A percentile compares a stretch with the other conserved stretches of the same genome.
Conservation (phyloP, 2,797 vertebrate genomes). For the Remorina albescens region DNA sequence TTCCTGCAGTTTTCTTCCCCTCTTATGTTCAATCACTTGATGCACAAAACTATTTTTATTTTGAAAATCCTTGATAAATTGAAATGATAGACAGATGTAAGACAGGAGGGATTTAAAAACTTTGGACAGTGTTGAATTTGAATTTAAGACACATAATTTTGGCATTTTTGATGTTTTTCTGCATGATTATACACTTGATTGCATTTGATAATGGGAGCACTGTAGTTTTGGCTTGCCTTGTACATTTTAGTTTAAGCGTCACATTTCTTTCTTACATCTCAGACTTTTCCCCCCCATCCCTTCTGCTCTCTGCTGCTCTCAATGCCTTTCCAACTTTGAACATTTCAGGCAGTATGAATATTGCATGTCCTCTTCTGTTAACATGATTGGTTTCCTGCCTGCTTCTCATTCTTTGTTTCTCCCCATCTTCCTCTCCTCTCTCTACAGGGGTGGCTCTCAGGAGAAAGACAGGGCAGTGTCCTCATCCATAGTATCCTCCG, state of each 20-base stretch:
- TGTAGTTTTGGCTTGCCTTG: slow-evolving; percentile 32
- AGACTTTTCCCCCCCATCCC: slow-evolving; percentile 5
- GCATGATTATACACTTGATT: slow-evolving; percentile 22
- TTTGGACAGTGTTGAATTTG: slow-evolving; percentile 27
- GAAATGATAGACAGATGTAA: slow-evolving; percentile 48
- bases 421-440: slow-evolving; percentile 30
- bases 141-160: slow-evolving; percentile 29
- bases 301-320: slow-evolving; percentile 13
- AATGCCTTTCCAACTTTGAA: slow-evolving; percentile 48
- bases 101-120: slow-evolving; percentile 24
- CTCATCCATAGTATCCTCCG: slow-evolving; percentile 94
- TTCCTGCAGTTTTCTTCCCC: slow-evolving; percentile 33
- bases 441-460: slow-evolving; percentile 91
- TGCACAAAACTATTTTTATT: slow-evolving; percentile 20
- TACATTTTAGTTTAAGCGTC: slow-evolving; percentile 30
- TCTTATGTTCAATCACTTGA: slow-evolving; percentile 61
- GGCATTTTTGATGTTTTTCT: slow-evolving; percentile 14
- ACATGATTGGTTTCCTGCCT: slow-evolving; percentile 58
- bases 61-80: slow-evolving; percentile 52
- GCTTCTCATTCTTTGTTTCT: slow-evolving; percentile 26
- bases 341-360: slow-evolving; percentile 68
- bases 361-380: slow-evolving; percentile 68
- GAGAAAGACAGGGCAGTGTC: slow-evolving; percentile 96
- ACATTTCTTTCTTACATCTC: slow-evolving; percentile 16
- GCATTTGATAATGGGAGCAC: slow-evolving; percentile 25